These are phyloP conservation scores for Halcyon chelicuti DNA, from an alignment of 2,797 vertebrate genomes.

Conservation along the genomic window DNA sequence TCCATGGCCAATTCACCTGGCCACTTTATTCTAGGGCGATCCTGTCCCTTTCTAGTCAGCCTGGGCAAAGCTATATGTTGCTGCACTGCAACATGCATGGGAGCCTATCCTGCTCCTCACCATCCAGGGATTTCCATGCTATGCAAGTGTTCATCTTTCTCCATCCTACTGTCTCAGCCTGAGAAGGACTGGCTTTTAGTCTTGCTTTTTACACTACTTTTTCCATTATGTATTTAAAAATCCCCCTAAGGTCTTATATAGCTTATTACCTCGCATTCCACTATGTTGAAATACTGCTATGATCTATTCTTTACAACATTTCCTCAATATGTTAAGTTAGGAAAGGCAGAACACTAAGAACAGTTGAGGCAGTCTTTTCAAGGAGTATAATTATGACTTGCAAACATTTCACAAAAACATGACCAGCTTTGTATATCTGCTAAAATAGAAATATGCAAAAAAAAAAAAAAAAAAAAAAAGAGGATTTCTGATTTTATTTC, in stretches of 20 bases:
- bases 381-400: not conserved
- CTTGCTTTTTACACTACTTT: not conserved
- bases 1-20: not conserved
- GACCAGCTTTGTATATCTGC: not conserved
- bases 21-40: not conserved
- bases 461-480: not conserved
- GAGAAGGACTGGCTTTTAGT: not conserved
- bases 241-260: not conserved
- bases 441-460: not conserved
- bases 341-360: not conserved
- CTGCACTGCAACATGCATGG: accelerated
- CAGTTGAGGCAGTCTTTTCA: not conserved
- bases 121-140: not conserved
- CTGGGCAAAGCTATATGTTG: not conserved
- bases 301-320: not conserved
- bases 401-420: not conserved
- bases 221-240: not conserved
- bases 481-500: not conserved
- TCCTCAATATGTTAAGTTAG: not conserved
- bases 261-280: not conserved
- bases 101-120: not conserved
- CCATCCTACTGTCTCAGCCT: not conserved
- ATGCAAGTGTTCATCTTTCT: not conserved
- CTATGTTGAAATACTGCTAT: not conserved
- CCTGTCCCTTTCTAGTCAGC: not conserved